Percentiles rank a stretch among this genome's conserved stretches.
Conservation (phyloP, 2,113 vertebrate species). For the Syrrhaptes paradoxus region DNA sequence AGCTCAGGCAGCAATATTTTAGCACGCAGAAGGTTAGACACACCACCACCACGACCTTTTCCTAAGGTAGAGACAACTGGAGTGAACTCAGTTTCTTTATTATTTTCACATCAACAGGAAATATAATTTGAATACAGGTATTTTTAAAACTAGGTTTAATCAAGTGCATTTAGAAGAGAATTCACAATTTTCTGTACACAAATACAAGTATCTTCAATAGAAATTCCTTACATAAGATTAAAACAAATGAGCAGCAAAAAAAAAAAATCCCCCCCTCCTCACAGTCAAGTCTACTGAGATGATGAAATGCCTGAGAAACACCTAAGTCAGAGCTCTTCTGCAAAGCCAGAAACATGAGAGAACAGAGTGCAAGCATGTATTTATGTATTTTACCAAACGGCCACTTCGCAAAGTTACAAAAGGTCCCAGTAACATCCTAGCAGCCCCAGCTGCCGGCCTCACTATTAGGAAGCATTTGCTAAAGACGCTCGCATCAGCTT, state of each 20-base stretch:
- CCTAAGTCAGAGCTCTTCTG: not conserved
- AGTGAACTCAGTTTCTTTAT: constrained; percentile 16
- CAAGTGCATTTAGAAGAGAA: not conserved
- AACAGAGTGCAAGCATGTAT: not conserved
- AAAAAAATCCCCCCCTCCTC: not conserved
- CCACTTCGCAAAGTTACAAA: not conserved
- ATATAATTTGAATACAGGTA: not conserved
- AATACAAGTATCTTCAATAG: not conserved
- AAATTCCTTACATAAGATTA: not conserved
- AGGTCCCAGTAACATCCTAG: not conserved
- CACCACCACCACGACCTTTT: not conserved
- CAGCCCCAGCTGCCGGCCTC: not conserved
- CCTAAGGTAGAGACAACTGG: not conserved
- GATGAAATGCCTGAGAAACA: not conserved
- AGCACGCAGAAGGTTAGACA: not conserved
- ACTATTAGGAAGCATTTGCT: not conserved
- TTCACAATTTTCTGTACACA: not conserved
- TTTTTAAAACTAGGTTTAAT: constrained; percentile 30
- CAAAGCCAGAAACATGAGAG: not conserved
- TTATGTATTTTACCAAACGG: not conserved
- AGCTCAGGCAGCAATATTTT: accelerated
- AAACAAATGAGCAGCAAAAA: constrained; percentile 7
- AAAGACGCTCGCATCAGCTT: not conserved
- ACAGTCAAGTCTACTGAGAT: not conserved
- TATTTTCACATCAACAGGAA: constrained; percentile 25